Conservation (phyloP, 2,888 invertebrate species). For the Fabriciana adippe region DNA sequence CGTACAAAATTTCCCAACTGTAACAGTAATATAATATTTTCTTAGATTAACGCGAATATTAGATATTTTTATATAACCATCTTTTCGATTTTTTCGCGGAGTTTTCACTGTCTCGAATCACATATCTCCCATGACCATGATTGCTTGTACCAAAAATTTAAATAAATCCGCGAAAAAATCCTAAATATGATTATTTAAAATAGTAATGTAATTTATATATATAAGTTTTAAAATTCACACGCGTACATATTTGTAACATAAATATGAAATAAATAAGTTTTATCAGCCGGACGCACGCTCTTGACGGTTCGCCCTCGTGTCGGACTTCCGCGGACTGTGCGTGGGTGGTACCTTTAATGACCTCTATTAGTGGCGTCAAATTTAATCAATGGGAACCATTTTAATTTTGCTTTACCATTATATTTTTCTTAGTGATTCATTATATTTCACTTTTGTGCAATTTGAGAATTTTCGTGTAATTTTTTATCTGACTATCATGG, state of each 20-base stretch:
- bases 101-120: too few species aligned
- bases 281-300: constrained; percentile 61
- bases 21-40: too few species aligned
- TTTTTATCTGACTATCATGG: too few species aligned
- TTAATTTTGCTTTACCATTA: neutral
- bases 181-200: too few species aligned
- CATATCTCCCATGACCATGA: neutral
- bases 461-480: neutral
- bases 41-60: too few species aligned
- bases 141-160: too few species aligned
- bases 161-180: too few species aligned
- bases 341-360: constrained; percentile 47
- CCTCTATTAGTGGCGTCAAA: constrained; percentile 31
- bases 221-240: neutral
- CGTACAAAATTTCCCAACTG: too few species aligned
- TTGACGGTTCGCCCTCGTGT: constrained; percentile 48
- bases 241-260: constrained; percentile 9
- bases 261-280: constrained; percentile 37
- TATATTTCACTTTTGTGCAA: too few species aligned
- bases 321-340: constrained; percentile 49
- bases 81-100: too few species aligned
- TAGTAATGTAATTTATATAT: neutral
- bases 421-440: too few species aligned
- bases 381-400: neutral
- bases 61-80: too few species aligned